Conservation (phyloP, 2,888 invertebrate species). For the Ennomos quercinarius region DNA sequence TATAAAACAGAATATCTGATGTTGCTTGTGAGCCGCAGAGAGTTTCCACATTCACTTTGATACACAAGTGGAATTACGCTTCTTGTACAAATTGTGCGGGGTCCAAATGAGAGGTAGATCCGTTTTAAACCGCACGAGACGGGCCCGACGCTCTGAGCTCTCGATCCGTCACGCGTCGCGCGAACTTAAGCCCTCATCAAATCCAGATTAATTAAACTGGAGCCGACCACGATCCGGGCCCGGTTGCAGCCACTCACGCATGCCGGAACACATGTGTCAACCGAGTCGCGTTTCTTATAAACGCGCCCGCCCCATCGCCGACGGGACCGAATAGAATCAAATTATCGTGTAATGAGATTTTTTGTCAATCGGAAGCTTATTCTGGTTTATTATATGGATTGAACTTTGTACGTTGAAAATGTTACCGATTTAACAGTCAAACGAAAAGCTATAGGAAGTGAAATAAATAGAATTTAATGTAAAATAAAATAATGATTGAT, state of each 20-base stretch:
- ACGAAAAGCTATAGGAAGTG: too few species aligned
- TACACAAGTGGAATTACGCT: conserved; percentile 56
- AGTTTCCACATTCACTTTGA: conserved; percentile 36
- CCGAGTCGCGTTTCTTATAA: conserved; percentile 26
- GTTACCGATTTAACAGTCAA: too few species aligned
- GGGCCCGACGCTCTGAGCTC: conserved; percentile 62
- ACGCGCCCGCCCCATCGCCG: neutral
- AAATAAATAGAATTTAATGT: too few species aligned
- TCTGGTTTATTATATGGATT: conserved; percentile 6
- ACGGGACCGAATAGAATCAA: conserved; percentile 30
- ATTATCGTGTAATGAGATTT: conserved; percentile 41
- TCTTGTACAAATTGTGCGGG: conserved; percentile 74
- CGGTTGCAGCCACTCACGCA: conserved; percentile 57
- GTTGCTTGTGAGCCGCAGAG: conserved; percentile 28
- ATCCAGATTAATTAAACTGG: conserved; percentile 82
- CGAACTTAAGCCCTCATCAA: conserved; percentile 82
- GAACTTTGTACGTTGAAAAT: neutral
- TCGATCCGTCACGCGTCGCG: conserved; percentile 81
- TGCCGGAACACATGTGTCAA: conserved; percentile 58
- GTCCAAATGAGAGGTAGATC: conserved; percentile 74
- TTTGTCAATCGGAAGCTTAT: conserved; percentile 29
- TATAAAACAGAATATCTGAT: conserved; percentile 33
- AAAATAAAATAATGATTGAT: too few species aligned
- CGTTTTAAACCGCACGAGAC: conserved; percentile 77
- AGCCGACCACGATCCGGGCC: conserved; percentile 68